Base-by-base conservation (phyloP, 2,113 vertebrate species). In the Trinectes maculatus region DNA sequence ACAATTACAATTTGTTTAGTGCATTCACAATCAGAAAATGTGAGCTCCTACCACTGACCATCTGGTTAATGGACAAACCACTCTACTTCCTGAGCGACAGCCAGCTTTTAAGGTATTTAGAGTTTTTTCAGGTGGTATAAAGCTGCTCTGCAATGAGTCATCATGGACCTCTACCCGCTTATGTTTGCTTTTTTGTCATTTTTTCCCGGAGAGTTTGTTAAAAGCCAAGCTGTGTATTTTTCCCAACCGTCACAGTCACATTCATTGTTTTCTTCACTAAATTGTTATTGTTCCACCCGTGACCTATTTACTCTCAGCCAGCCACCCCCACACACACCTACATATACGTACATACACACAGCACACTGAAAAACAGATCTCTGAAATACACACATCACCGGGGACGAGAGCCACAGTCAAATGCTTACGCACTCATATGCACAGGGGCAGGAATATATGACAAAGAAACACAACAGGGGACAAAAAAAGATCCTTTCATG, bases 281-380 rank as follows among this genome's bases (percentile, higher is more conserved):
- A 79, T 81, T 68, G 67, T 76, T 77, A 67, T 82, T 80, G 74
- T 76, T 71, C 69, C 67, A 75, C 58, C 60, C 59, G 15, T 83
- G 80, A 85, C 82, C 77, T 33, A 87, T 71, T 85, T 83, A 74
- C 75, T 71, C 42, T 52, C 37, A 26, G 49, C 59, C 52, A 63
- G 37, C 72, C 62, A 37, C 57, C 40, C 69, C 18, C 68, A 36
- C 78, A 65, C 59, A 69, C 83, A 71, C 52, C 24, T 48, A 48
- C 66, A 51, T 64, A 71, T 36, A 46, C 40, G 5, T n/a, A 47
- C 18, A 16, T 26, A 47, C 52, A 67, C 47, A 59, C 55, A 61
- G n/a, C 21, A 31, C 5, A 58, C 42, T 1, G 46, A 64, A 49
- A 54, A 37, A 56, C 15, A 71, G 28, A 56, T 63, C 36, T 55